These are phyloP conservation scores for Galemys pyrenaicus DNA, from an alignment of 2,113 vertebrate genomes.

Conservation along the genomic window DNA sequence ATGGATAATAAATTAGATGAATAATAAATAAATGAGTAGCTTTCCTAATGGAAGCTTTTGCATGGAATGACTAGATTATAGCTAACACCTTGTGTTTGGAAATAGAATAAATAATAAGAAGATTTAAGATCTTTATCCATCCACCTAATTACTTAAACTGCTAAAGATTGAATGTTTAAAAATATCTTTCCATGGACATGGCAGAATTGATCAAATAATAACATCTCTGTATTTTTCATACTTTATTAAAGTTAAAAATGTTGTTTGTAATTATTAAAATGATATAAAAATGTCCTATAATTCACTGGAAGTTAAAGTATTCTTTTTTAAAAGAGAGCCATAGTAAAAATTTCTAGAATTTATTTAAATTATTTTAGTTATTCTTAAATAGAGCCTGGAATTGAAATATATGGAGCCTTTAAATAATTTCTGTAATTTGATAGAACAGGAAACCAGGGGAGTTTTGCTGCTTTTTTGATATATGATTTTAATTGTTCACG, in stretches of 20 bases:
- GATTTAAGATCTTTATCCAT: background rate
- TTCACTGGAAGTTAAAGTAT: background rate
- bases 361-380: background rate
- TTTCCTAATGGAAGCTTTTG: background rate
- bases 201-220: background rate
- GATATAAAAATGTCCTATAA: background rate
- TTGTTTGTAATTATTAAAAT: background rate
- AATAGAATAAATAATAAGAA: background rate
- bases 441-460: slow-evolving; percentile 39
- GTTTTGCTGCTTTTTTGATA: slow-evolving; percentile 41
- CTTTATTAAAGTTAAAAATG: background rate
- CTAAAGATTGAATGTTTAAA: background rate
- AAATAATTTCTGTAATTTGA: slow-evolving; percentile 21
- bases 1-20: background rate
- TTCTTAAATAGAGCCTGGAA: background rate
- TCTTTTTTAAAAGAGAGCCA: background rate
- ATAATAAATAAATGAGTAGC: background rate
- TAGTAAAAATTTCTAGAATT: too few relatives aligned
- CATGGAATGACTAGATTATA: background rate
- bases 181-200: background rate
- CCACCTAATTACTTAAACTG: slow-evolving; percentile 27
- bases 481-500: slow-evolving; percentile 52
- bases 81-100: background rate
- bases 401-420: background rate
- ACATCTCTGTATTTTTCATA: background rate